Evolutionary conservation across 2,888 invertebrate species (phyloP).

Genomic region (Augochlorella aurata): DNA sequence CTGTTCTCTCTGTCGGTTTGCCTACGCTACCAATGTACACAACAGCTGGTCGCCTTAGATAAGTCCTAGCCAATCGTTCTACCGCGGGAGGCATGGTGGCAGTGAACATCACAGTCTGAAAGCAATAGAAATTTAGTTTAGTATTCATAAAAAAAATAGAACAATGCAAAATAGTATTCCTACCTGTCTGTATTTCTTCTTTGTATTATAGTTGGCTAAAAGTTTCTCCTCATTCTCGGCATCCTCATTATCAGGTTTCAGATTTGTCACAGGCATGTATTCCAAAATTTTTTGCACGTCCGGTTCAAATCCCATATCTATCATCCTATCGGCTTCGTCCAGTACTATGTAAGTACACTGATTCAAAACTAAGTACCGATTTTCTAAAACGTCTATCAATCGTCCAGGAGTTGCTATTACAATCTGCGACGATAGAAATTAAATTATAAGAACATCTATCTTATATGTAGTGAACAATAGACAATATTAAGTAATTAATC

Average conservation of each 20-base stretch:
- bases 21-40: slow-evolving; percentile 98
- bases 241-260: slow-evolving; percentile 98
- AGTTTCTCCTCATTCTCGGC: slow-evolving; percentile 96
- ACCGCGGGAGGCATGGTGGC: slow-evolving; percentile 99
- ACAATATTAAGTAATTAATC: slow-evolving; percentile 41
- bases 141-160: background rate
- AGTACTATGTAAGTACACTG: slow-evolving; percentile 99
- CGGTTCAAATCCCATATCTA: slow-evolving; percentile 99
- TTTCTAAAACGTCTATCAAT: slow-evolving; percentile 98
- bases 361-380: slow-evolving; percentile 96
- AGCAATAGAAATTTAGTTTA: slow-evolving; percentile 37
- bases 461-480: background rate
- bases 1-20: slow-evolving; percentile 98
- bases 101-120: slow-evolving; percentile 99
- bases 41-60: slow-evolving; percentile 96
- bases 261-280: slow-evolving; percentile 98
- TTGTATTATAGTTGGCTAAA: slow-evolving; percentile 96
- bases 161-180: slow-evolving; percentile 20
- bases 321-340: slow-evolving; percentile 99
- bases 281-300: slow-evolving; percentile 98
- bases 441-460: background rate
- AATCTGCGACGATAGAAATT: slow-evolving; percentile 84
- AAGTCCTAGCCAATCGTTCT: slow-evolving; percentile 96
- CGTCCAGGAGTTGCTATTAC: slow-evolving; percentile 99
- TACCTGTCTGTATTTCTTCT: slow-evolving; percentile 96